Conservation (phyloP, 2,888 invertebrate species). For the Melieria picta region DNA sequence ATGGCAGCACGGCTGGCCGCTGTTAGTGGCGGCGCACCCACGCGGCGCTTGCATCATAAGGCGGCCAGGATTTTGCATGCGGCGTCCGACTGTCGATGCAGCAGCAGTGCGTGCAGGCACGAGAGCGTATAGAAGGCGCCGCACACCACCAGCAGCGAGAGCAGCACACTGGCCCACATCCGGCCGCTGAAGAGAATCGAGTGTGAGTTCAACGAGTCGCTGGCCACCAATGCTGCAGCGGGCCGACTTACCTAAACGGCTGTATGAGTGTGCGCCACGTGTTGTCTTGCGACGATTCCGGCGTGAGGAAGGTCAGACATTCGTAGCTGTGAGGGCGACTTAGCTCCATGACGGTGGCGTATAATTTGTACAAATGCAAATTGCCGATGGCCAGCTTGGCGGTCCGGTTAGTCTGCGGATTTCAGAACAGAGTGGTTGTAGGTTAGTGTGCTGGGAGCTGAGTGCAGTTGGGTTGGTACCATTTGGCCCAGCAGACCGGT, state of each 20-base stretch:
- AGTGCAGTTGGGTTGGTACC: slow-evolving; percentile 50
- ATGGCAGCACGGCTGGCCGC: background rate
- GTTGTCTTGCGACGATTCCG: slow-evolving; percentile 81
- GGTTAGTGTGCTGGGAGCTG: background rate
- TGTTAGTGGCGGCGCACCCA: background rate
- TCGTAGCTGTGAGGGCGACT: slow-evolving; percentile 83
- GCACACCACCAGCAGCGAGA: slow-evolving; percentile 75
- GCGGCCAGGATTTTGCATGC: slow-evolving; percentile 44
- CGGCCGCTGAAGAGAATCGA: slow-evolving; percentile 67
- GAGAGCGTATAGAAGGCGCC: slow-evolving; percentile 75
- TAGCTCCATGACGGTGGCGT: slow-evolving; percentile 77
- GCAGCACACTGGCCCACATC: slow-evolving; percentile 80
- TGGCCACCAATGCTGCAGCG: too few relatives aligned
- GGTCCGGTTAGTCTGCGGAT: slow-evolving; percentile 66
- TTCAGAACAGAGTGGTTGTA: slow-evolving; percentile 24
- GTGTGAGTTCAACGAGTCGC: too few relatives aligned
- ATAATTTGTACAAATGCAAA: slow-evolving; percentile 77
- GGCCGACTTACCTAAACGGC: slow-evolving; percentile 70
- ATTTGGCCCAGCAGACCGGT: slow-evolving; percentile 81
- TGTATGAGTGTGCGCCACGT: slow-evolving; percentile 85
- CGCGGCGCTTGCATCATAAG: slow-evolving; percentile 35
- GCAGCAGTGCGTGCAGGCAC: slow-evolving; percentile 51
- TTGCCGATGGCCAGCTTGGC: slow-evolving; percentile 83
- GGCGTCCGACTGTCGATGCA: slow-evolving; percentile 6
- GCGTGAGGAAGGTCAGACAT: slow-evolving; percentile 85